Percentiles rank a stretch among this genome's conserved stretches.
These are phyloP conservation scores for Drosophila macrospina DNA, from an alignment of 2,888 invertebrate genomes.

Conservation along the genomic window DNA sequence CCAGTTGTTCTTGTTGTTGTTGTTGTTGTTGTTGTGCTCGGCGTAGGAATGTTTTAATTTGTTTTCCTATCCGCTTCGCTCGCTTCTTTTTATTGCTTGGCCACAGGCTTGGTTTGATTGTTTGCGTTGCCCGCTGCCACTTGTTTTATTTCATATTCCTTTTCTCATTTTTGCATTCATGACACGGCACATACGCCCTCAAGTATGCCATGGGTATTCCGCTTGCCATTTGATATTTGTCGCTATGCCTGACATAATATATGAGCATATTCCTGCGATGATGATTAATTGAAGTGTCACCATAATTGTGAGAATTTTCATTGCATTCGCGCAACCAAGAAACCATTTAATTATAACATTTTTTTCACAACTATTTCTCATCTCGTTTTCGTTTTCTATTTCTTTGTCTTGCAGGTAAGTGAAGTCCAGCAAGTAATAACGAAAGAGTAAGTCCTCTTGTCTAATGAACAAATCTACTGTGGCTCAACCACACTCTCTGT, in stretches of 20 bases:
- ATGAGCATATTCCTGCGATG: constrained; percentile 58
- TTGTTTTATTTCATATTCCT: constrained; percentile 55
- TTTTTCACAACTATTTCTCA: constrained; percentile 24
- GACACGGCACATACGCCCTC: constrained; percentile 76
- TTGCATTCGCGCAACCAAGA: constrained; percentile 37
- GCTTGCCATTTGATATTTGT: constrained; percentile 68
- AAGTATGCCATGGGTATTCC: constrained; percentile 69
- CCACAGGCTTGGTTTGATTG: constrained; percentile 78
- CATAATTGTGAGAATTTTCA: constrained; percentile 71
- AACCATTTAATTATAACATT: constrained; percentile 72
- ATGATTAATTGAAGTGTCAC: constrained; percentile 82
- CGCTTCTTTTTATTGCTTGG: constrained; percentile 77
- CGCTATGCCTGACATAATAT: constrained; percentile 57
- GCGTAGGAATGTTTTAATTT: constrained; percentile 83
- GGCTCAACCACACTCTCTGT: constrained; percentile 44
- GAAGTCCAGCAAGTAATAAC: constrained; percentile 30
- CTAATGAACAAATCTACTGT: constrained; percentile 64
- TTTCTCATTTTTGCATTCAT: constrained; percentile 71
- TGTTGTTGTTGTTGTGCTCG: constrained; percentile 37
- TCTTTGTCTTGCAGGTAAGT: constrained; percentile 75
- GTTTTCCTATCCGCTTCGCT: constrained; percentile 76
- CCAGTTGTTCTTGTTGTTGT: constrained; percentile 17
- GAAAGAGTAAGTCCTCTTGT: constrained; percentile 60
- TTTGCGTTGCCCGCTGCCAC: constrained; percentile 71
- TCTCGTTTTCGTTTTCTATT: constrained; percentile 1